Percentiles rank a stretch among this genome's conserved stretches.
These are phyloP conservation scores for Loripinus fragilis DNA, from an alignment of 2,888 invertebrate genomes.

Conservation along the genomic window DNA sequence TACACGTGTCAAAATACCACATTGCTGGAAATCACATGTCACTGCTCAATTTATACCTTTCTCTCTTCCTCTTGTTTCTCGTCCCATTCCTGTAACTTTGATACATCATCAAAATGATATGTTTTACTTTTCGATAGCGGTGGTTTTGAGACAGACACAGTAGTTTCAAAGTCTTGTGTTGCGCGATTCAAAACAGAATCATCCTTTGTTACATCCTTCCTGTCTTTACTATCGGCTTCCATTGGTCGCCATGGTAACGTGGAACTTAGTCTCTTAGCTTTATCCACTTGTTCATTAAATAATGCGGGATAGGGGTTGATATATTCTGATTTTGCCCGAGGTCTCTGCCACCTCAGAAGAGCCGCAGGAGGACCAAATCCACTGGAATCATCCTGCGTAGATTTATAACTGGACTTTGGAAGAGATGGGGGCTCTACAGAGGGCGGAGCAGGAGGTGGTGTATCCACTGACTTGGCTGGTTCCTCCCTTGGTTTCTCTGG, in stretches of 20 bases:
- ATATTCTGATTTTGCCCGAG: constrained; percentile 67
- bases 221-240: constrained; percentile 28
- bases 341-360: constrained; percentile 73
- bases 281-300: constrained; percentile 44
- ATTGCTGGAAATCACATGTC: no score
- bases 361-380: constrained; percentile 74
- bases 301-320: constrained; percentile 25
- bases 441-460: constrained; percentile 57
- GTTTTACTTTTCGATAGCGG: constrained; percentile 28
- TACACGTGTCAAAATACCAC: no score
- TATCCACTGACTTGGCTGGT: constrained; percentile 1
- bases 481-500: constrained; percentile 34
- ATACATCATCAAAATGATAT: constrained; percentile 54
- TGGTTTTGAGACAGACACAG: constrained; percentile 42
- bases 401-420: constrained; percentile 16
- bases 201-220: constrained; percentile 47
- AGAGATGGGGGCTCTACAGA: constrained; percentile 52
- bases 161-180: constrained; percentile 47
- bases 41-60: no score
- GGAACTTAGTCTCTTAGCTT: constrained; percentile 59
- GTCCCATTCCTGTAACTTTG: constrained; percentile 71
- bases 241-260: constrained; percentile 54
- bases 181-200: constrained; percentile 55
- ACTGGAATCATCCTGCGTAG: constrained; percentile 33
- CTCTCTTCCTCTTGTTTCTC: constrained; percentile 68